Evolutionary conservation across 2,113 vertebrate species (phyloP), one percentile per base, ranked within the genome.

Genomic region (Alaudala cheleensis): DNA sequence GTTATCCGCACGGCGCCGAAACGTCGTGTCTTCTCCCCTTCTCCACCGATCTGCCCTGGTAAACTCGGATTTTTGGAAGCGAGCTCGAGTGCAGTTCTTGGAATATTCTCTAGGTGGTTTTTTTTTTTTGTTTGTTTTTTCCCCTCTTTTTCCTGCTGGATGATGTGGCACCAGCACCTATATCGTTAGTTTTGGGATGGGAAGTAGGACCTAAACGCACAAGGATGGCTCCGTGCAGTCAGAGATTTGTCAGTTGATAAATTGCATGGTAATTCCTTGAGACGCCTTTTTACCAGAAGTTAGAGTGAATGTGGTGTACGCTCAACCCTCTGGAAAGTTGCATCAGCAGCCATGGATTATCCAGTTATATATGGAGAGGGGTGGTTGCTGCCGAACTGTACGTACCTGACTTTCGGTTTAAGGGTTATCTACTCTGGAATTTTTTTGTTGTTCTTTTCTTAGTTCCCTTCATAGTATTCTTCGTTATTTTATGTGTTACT

Each of bases 281-380:
- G 49, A 39, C 10, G 2, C 37, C 33, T 56, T 33, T 21, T 14
- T 33, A 31, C 40, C 24, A 42, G 37, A n/a, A 22, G 17, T 24
- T 13, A 3, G 19, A 16, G 11, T 12, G 64, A 53, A 31, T 2
- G 3, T 23, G 31, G 37, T 53, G 61, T 34, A 29, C 42, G 44
- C 60, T 92, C 88, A 96, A 39, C 66, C 57, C 69, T 76, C 51
- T 39, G 80, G 57, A 50, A 93, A 85, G 50, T 97, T 98, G 92
- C 89, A 95, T 96, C 94, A 96, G 92, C 92, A 54, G 40, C 72
- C 49, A 4, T 60, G 26, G 42, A 26, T 92, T 78, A 79, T 61
- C 29, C 74, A 67, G 47, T 74, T 45, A 24, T 39, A 16, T 78
- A 45, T 24, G 47, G 67, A 64, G 54, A 67, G 85, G 18, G 42